These are phyloP conservation scores for Koerneria pararmatus DNA, from an alignment of 2,888 invertebrate species.

Conservation along the genomic window DNA sequence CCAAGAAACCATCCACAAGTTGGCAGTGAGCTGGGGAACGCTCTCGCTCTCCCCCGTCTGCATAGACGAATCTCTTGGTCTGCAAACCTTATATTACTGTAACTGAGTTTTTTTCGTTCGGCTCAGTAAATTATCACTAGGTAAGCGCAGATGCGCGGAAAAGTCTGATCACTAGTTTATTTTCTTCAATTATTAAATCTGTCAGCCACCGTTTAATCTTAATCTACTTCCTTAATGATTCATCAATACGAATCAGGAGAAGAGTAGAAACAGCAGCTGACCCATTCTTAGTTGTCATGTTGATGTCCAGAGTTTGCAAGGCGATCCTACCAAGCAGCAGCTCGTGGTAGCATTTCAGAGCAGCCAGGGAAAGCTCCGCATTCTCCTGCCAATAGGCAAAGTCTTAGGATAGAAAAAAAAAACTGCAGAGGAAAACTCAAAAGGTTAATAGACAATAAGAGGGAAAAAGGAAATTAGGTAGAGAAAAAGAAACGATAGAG, in stretches of 20 bases:
- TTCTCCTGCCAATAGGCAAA: too few relatives aligned
- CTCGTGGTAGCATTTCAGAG: slow-evolving; percentile 93
- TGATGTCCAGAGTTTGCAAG: slow-evolving; percentile 43
- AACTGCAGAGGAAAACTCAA: too few relatives aligned
- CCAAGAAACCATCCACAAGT: slow-evolving; percentile 55
- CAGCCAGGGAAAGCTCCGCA: slow-evolving; percentile 86
- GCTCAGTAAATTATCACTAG: too few relatives aligned
- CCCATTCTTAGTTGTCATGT: too few relatives aligned
- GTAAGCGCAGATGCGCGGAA: too few relatives aligned
- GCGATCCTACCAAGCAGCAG: slow-evolving; percentile 39
- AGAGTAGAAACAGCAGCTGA: too few relatives aligned
- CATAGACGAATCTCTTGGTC: not conserved
- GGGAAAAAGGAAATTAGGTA: too few relatives aligned
- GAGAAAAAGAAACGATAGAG: too few relatives aligned
- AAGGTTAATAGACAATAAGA: too few relatives aligned
- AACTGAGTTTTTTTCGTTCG: not conserved
- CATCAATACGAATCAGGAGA: too few relatives aligned
- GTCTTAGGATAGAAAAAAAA: too few relatives aligned
- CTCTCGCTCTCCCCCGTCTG: slow-evolving; percentile 23
- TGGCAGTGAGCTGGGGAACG: slow-evolving; percentile 42
- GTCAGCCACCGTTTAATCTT: not conserved
- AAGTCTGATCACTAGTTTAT: not conserved
- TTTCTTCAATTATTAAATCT: not conserved
- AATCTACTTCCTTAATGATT: not conserved
- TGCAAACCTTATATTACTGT: not conserved